These are phyloP conservation scores for Rousettus leschenaultii DNA, from an alignment of 2,113 vertebrate genomes.

Conservation along the genomic window DNA sequence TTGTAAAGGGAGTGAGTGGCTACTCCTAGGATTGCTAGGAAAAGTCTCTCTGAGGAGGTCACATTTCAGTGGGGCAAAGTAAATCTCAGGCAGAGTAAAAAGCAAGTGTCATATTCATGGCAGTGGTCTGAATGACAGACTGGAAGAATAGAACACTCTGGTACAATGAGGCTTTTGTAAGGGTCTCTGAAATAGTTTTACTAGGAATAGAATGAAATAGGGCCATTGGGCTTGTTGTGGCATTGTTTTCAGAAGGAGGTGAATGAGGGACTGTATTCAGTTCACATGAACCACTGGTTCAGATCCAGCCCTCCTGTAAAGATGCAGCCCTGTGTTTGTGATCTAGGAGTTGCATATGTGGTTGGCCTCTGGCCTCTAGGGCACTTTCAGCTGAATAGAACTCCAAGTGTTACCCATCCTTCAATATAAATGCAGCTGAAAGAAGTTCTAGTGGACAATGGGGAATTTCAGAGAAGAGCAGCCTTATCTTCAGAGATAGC, in stretches of 20 bases:
- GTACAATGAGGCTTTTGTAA: not conserved
- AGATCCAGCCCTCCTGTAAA: not conserved
- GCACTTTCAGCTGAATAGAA: not conserved
- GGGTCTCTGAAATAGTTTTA: not conserved
- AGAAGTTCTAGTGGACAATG: not conserved
- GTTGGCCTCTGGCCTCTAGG: not conserved
- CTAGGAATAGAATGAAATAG: not conserved
- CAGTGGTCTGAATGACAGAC: fast-evolving
- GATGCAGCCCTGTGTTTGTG: not conserved
- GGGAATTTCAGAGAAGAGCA: not conserved
- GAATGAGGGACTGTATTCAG: fast-evolving
- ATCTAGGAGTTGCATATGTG: not conserved
- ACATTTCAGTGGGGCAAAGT: not conserved
- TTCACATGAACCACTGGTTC: not conserved
- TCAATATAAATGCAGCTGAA: not conserved
- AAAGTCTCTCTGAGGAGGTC: not conserved
- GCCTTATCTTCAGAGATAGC: not conserved
- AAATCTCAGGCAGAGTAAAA: not conserved
- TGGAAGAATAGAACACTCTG: too few species aligned
- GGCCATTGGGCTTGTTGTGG: too few species aligned
- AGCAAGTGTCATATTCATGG: not conserved
- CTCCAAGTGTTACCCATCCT: not conserved
- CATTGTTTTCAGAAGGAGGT: not conserved
- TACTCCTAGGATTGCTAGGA: not conserved
- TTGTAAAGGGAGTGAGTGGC: not conserved